Evolutionary conservation across 1,140 invertebrate genomes (phyloP).

Genomic region (Ridgeia piscesae): DNA sequence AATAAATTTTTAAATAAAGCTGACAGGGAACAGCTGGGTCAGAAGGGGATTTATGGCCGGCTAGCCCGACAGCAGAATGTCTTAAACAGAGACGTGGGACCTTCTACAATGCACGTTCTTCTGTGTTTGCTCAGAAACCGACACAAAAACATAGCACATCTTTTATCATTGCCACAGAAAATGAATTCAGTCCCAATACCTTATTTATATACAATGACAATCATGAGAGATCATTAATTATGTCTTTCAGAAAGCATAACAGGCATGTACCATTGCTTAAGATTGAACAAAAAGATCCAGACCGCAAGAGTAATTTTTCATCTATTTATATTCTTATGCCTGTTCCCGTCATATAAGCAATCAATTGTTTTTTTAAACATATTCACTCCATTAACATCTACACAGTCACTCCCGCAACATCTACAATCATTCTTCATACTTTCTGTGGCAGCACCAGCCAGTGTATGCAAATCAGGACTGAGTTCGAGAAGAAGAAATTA

Average conservation of each 20-base stretch:
- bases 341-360: background rate
- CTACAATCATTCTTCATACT: background rate
- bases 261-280: background rate
- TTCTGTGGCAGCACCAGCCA: background rate
- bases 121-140: background rate
- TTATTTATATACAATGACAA: background rate
- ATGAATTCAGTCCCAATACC: background rate
- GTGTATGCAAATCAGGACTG: background rate
- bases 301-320: background rate
- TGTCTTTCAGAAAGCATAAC: background rate
- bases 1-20: background rate
- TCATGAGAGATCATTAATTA: background rate
- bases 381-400: background rate
- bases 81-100: background rate
- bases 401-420: background rate
- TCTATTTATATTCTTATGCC: background rate
- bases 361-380: background rate
- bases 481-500: no score
- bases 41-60: background rate
- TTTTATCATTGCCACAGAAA: background rate
- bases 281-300: background rate
- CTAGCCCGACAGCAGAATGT: background rate
- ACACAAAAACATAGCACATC: background rate
- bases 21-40: background rate
- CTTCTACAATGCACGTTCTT: background rate